phyloP scores from a whole-genome alignment of 2,113 vertebrate species.

The Passer montanus region DNA sequence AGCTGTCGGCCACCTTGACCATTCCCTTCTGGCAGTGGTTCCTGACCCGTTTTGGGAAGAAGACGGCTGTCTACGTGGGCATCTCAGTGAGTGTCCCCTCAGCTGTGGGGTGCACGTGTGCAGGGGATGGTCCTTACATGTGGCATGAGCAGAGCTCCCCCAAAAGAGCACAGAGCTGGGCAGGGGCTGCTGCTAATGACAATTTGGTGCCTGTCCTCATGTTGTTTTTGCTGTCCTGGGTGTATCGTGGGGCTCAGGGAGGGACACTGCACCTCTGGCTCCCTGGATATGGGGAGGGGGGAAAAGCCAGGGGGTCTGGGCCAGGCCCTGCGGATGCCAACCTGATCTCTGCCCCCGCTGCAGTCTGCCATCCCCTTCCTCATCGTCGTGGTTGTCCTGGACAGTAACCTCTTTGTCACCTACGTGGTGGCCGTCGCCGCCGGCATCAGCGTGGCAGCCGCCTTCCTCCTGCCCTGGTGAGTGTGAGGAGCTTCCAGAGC shows the following conservation, averaged over 20 bases:
- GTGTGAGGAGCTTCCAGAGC: background rate
- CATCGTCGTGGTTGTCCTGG: slow-evolving; percentile 77
- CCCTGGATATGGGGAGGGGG: fast-evolving
- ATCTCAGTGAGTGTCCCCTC: slow-evolving; percentile 82
- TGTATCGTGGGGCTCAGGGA: background rate
- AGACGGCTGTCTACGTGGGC: slow-evolving; percentile 87
- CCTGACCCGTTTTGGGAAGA: slow-evolving; percentile 91
- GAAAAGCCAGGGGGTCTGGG: background rate
- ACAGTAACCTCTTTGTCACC: slow-evolving; percentile 80
- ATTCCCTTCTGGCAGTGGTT: slow-evolving; percentile 97
- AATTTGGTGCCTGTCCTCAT: background rate
- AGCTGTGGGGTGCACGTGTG: fast-evolving
- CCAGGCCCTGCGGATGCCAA: background rate
- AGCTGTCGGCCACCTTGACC: slow-evolving; percentile 89
- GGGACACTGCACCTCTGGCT: background rate
- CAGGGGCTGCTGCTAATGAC: background rate
- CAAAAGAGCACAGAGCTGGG: background rate
- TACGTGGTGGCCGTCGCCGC: slow-evolving; percentile 85
- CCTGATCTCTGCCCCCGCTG: background rate
- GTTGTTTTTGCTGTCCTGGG: background rate
- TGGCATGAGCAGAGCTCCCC: background rate
- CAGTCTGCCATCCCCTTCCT: slow-evolving; percentile 93
- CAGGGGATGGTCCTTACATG: background rate
- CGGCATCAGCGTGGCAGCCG: slow-evolving; percentile 87
- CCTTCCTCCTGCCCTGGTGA: slow-evolving; percentile 93